Base-by-base conservation (phyloP, 2,888 invertebrate genomes). In the Drosophila picticornis region DNA sequence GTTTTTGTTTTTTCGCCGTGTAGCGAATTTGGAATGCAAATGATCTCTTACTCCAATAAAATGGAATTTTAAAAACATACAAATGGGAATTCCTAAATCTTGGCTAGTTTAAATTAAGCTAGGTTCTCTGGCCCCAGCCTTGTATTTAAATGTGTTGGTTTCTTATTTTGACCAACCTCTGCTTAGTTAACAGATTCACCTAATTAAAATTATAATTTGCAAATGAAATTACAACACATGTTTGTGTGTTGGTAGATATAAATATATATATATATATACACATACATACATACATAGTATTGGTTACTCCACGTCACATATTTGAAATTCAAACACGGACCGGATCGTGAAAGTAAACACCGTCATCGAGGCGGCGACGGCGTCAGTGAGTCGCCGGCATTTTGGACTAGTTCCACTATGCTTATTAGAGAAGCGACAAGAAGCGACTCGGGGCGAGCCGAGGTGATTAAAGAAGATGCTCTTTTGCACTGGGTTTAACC, bases 281-380 rank as follows among this genome's bases (percentile, higher is more conserved):
- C 10, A 6, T n/a, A 29, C 3, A 29, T 1, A 29, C 2, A 11
- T 51, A n/a, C 4, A 51, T 11, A n/a, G 51, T 68, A 56, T 82
- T 72, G 68, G 61, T 72, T 75, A 58, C 80, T 82, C 80, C 88
- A 88, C 90, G 90, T 90, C 87, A 90, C 75, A 81, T 75, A 75
- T 75, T 77, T 72, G 31, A 75, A 81, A 81, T 84, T 84, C 77
- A 76, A 72, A 58, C 73, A 31, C 61, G 36, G 69, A 77, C 81
- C 81, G 77, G 83, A 79, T 89, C 84, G 88, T 88, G 88, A 90
- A 90, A 84, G 88, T 88, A 62, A 61, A 63, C 77, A 74, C 76
- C 83, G 80, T 74, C 69, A 80, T 52, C 60, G 66, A 63, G 84
- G 57, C 81, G 72, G 59, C 50, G 69, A 53, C 52, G 58, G 68